A percentile compares a stretch with the other conserved stretches of the same genome.
phyloP scores from a whole-genome alignment of 2,888 invertebrate species.

The Meiosimyza platycephala region DNA sequence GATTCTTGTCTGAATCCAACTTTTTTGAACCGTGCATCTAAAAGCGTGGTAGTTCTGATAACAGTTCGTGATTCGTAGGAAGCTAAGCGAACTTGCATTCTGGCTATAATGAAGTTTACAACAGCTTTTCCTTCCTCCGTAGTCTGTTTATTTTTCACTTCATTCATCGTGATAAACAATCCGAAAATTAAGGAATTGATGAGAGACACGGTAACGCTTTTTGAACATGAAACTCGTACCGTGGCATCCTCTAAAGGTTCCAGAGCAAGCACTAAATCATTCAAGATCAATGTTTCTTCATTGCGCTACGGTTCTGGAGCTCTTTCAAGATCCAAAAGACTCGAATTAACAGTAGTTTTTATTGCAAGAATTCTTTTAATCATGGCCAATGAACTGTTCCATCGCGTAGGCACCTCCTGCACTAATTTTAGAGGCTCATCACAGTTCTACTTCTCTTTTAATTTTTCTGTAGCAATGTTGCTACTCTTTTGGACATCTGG shows the following conservation, averaged over 20 bases:
- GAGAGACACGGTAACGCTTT: constrained; percentile 11
- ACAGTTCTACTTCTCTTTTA: too few species aligned
- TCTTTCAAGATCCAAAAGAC: too few species aligned
- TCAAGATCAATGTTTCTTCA: too few species aligned
- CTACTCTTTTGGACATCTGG: too few species aligned
- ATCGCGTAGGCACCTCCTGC: too few species aligned
- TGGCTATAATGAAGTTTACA: constrained; percentile 12
- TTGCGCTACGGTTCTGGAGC: too few species aligned
- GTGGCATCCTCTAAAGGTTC: constrained; percentile 15
- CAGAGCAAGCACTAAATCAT: background rate
- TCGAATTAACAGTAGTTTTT: too few species aligned
- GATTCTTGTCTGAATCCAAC: constrained; percentile 18
- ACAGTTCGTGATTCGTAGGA: constrained; percentile 15
- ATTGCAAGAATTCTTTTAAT: too few species aligned
- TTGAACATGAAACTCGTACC: constrained; percentile 9
- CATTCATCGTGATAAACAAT: constrained; percentile 13
- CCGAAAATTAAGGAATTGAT: constrained; percentile 16
- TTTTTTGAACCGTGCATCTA: constrained; percentile 16
- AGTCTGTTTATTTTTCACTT: constrained; percentile 15
- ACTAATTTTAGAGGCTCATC: too few species aligned
- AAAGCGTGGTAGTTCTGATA: background rate
- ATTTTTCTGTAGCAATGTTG: too few species aligned
- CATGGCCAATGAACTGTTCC: too few species aligned
- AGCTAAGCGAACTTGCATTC: constrained; percentile 17
- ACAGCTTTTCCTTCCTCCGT: constrained; percentile 17